Base-by-base conservation (phyloP, 1,140 invertebrate genomes). In the Phthorimaea operculella region DNA sequence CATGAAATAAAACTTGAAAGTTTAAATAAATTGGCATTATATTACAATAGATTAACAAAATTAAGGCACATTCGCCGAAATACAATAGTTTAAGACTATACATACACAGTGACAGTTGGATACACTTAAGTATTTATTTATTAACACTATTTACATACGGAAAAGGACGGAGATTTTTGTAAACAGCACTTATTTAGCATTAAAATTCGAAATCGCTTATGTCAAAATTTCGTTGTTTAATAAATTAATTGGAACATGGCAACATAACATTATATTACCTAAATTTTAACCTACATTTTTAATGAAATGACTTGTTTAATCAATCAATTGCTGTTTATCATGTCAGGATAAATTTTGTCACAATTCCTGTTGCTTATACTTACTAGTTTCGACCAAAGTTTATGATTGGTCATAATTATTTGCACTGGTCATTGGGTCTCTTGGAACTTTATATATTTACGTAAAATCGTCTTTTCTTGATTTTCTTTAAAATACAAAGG, bases 121-220 rank as follows among this genome's bases (percentile, higher is more conserved):
- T 39, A 39, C 36, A 39, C 36, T 39, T 34, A 34, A 34, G 6
- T 11, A 34, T 4, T n/a, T 39, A 39, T 47, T 47, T 47, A 47
- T 47, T 51, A 54, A 51, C 36, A 51, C 44, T 59, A 55, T 55
- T 48, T 53, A 59, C 49, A 51, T 39, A 39, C 36, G 3, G n/a
- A 39, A n/a, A 39, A 39, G 36, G 10, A 39, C 36, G n/a, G 10
- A 39, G 36, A 9, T n/a, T n/a, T 12, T 39, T n/a, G n/a, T 39
- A 12, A 39, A 39, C 10, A n/a, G 36, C 36, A 39, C 36, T 4
- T 39, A n/a, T 39, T 28, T 28, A 28, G 21, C 21, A 28, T 28
- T 28, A 28, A 2, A n/a, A 28, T 28, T 28, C 21, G 21, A 28
- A 28, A 2, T 28, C 6, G 6, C 6, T 28, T 28, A 28, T 2